Base-by-base conservation (phyloP, 2,888 invertebrate species). In the Anoncus sp. region DNA sequence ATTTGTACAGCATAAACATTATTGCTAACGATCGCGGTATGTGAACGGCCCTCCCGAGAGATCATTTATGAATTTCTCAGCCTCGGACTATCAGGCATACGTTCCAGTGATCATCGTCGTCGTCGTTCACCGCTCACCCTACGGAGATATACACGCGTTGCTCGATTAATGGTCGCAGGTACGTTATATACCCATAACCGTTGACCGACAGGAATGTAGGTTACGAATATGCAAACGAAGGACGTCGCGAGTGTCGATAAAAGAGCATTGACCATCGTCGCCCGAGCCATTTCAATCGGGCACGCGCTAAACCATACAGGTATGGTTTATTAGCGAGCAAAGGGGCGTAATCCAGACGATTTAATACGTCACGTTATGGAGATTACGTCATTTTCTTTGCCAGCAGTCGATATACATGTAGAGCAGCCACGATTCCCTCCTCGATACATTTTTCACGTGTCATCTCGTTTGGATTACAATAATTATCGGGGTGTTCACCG, bases 181-280 rank as follows among this genome's bases (percentile, higher is more conserved):
- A 60, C 12, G 69, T 72, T 65, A 35, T 63, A 62, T 59, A 59
- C 38, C 65, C 35, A 65, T 72, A 60, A 67, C 65, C 65, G 38
- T 51, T 55, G 72, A 77, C 51, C 75, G 62, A 47, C 66, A 67
- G 67, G 77, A 78, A 81, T 82, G 71, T 82, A 78, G 81, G 80
- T 82, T 82, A 76, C 80, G 76, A 75, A 73, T 76, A 72, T 77
- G 74, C 45, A 43, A 69, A 59, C 75, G 80, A 80, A 82, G 78
- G 78, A 82, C 78, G 60, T 72, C 67, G 62, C 31, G 73, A 43
- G 49, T 38, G 49, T 4, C 57, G 67, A 75, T 75, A 75, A 72
- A 75, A 75, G 75, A 72, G 45, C 67, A 59, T 66, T 75, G 75
- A 79, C 67, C 72, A 79, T 67, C 70, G 27, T 47, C 45, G 59